Evolutionary conservation across 1,140 invertebrate species (phyloP).

Genomic region (Acromyrmex heyeri): DNA sequence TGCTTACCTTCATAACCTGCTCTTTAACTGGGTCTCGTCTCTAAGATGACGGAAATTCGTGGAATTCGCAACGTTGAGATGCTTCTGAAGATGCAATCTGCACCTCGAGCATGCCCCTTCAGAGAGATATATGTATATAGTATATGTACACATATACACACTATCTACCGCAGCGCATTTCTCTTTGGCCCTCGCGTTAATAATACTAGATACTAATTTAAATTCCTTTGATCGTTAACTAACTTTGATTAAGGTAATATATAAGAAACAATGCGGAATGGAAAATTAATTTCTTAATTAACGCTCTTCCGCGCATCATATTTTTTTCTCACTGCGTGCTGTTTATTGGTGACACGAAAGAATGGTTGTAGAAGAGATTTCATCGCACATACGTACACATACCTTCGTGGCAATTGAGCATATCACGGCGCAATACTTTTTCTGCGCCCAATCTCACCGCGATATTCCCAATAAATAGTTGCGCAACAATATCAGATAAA

Average conservation of each 20-base stretch:
- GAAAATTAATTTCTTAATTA: slow-evolving; percentile 59
- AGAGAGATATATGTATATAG: not conserved
- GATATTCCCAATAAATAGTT: slow-evolving; percentile 15
- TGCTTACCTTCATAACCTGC: slow-evolving; percentile 54
- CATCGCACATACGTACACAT: not conserved
- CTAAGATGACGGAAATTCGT: slow-evolving; percentile 45
- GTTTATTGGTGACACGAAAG: slow-evolving; percentile 12
- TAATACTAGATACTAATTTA: slow-evolving; percentile 72
- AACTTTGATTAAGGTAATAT: slow-evolving; percentile 66
- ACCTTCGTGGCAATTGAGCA: not conserved
- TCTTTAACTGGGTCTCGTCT: slow-evolving; percentile 52
- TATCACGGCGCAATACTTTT: not conserved
- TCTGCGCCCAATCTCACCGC: not conserved
- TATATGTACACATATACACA: not conserved
- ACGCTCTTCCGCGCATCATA: not conserved
- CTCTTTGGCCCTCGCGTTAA: slow-evolving; percentile 57
- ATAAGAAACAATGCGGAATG: slow-evolving; percentile 42
- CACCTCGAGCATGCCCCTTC: slow-evolving; percentile 39
- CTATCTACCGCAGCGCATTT: slow-evolving; percentile 1
- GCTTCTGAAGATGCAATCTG: slow-evolving; percentile 71
- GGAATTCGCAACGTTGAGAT: slow-evolving; percentile 61
- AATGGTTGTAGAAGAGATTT: not conserved
- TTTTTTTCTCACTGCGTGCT: not conserved
- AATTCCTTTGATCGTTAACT: slow-evolving; percentile 73
- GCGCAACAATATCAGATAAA: slow-evolving; percentile 18